phyloP scores from a whole-genome alignment of 30 jellyfish, hydroid and myxozoan species.

The Turritopsis dohrnii region DNA sequence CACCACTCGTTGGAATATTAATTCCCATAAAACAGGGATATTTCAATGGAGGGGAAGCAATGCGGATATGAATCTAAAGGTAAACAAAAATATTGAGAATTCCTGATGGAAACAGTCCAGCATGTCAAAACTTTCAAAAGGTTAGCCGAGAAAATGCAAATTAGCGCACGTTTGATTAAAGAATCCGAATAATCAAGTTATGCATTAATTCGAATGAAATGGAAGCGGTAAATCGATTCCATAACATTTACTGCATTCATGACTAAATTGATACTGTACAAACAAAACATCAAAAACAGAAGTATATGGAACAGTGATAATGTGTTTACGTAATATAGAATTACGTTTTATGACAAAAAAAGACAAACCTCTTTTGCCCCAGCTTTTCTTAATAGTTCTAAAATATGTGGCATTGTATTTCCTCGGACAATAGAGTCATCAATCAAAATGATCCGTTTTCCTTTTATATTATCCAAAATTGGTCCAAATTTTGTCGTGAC shows the following conservation, averaged over 20 bases:
- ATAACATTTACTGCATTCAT: neutral
- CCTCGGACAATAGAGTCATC: slow-evolving; percentile 95
- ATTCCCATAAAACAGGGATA: slow-evolving; percentile 93
- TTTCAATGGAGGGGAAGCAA: slow-evolving; percentile 90
- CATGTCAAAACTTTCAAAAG: too few relatives aligned
- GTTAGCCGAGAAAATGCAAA: too few relatives aligned
- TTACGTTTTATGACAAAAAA: too few relatives aligned
- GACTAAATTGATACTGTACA: neutral
- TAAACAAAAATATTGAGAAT: neutral
- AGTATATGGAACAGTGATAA: too few relatives aligned
- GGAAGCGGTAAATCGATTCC: neutral
- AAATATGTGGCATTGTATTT: slow-evolving; percentile 78
- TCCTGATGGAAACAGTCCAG: too few relatives aligned
- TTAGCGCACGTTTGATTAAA: too few relatives aligned
- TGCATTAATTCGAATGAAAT: too few relatives aligned
- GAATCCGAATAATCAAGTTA: too few relatives aligned
- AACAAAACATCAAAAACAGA: too few relatives aligned
- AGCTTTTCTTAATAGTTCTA: slow-evolving; percentile 52
- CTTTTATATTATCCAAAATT: slow-evolving; percentile 50
- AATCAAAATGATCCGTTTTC: slow-evolving; percentile 59
- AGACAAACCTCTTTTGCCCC: slow-evolving; percentile 96
- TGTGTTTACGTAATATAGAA: too few relatives aligned
- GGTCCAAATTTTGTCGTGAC: slow-evolving; percentile 91
- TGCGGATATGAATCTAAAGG: slow-evolving; percentile 64
- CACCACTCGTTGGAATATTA: slow-evolving; percentile 73